Conservation (phyloP, 2,113 vertebrate genomes). For the Rafetus swinhoei region DNA sequence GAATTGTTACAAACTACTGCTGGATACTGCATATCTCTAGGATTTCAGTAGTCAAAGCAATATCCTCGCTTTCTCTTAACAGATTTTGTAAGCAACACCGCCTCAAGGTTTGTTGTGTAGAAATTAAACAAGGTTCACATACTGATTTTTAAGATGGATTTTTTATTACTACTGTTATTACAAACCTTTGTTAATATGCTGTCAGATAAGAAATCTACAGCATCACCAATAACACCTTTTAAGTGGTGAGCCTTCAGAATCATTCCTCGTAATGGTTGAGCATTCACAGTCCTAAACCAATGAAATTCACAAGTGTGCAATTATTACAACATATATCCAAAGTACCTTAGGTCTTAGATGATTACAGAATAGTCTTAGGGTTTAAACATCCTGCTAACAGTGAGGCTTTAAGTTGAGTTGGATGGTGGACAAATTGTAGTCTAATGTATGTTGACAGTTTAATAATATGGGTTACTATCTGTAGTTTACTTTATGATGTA, state of each 20-base stretch:
- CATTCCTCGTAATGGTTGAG: conserved; percentile 54
- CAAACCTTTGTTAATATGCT: conserved; percentile 69
- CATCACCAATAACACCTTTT: conserved; percentile 61
- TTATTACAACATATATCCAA: conserved; percentile 74
- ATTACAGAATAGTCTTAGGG: conserved; percentile 73
- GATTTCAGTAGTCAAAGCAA: conserved; percentile 4
- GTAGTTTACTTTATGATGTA: conserved; percentile 83
- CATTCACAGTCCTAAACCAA: conserved; percentile 69
- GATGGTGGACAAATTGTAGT: conserved; percentile 76
- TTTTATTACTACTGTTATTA: conserved; percentile 60
- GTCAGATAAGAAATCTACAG: conserved; percentile 69
- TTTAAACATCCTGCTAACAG: conserved; percentile 78
- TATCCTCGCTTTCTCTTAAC: background rate
- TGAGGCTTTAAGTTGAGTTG: conserved; percentile 70
- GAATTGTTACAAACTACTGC: background rate
- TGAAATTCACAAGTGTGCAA: conserved; percentile 70
- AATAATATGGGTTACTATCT: conserved; percentile 80
- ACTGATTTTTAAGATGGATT: conserved; percentile 57
- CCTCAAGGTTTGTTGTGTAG: conserved; percentile 18
- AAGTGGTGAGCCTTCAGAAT: conserved; percentile 73
- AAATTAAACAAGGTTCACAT: conserved; percentile 66
- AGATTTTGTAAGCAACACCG: background rate
- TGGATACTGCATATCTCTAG: background rate
- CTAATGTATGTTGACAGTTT: conserved; percentile 84
- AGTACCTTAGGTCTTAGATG: conserved; percentile 72